Conservation (phyloP, 2,113 vertebrate genomes). For the Oreochromis niloticus region DNA sequence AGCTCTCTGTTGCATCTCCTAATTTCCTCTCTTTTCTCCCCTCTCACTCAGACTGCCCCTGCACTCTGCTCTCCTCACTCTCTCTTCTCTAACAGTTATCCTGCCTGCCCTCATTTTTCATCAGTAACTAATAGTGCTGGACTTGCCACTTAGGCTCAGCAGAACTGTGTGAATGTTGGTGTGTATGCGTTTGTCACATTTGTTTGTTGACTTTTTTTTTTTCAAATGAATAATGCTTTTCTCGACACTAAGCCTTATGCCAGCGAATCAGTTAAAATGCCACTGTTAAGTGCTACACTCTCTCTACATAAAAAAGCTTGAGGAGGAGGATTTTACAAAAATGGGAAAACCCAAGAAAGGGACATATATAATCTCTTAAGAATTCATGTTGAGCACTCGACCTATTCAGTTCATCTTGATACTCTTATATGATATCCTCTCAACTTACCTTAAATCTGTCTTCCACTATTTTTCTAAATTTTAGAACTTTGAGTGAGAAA, state of each 20-base stretch:
- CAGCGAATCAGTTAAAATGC: constrained; percentile 16
- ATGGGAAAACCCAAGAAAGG: background rate
- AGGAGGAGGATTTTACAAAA: background rate
- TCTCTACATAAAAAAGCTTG: background rate
- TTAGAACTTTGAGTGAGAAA: background rate
- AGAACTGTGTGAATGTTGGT: background rate
- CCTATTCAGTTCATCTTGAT: background rate
- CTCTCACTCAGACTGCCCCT: background rate
- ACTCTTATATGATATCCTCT: background rate
- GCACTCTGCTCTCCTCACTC: background rate
- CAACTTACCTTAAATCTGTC: background rate
- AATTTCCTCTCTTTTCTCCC: constrained; percentile 8
- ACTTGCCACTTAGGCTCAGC: constrained; percentile 47
- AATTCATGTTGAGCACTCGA: background rate
- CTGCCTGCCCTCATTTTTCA: constrained; percentile 40
- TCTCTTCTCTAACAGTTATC: constrained; percentile 13
- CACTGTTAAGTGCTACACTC: background rate
- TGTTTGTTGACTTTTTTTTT: background rate
- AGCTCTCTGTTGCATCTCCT: constrained; percentile 20
- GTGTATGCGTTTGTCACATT: background rate
- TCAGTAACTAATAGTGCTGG: constrained; percentile 44
- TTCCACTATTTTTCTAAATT: background rate
- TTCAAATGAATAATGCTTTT: background rate
- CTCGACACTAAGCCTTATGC: background rate
- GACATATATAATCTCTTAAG: background rate